Evolutionary conservation across 1,140 invertebrate species (phyloP), one percentile per base, ranked within the genome.

Genomic region (Drosophila novamexicana): DNA sequence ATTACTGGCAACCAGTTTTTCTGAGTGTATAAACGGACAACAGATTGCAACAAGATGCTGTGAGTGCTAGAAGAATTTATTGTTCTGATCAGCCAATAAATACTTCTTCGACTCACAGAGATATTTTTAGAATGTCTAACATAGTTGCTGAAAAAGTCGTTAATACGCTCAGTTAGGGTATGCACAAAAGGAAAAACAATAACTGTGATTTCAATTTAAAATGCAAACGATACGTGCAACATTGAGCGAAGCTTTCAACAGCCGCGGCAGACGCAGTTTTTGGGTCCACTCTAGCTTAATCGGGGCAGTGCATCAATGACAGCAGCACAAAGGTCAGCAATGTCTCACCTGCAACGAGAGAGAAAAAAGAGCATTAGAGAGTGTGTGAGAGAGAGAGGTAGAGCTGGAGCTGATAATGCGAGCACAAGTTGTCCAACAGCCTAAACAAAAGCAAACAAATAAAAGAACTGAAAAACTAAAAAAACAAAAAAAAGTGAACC

Each of bases 401-500:
- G 36, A 50, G 10, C 53, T 47, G 9, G n/a, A 34, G 64, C 32
- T 59, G 57, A 59, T 59, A 59, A 59, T 59, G 57, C 14, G 29
- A 7, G n/a, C 57, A 7, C 5, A 47, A 59, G 42, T 18, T 59
- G 57, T 22, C 7, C 14, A 45, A 47, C 57, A 47, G 57, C 57
- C 32, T 37, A 59, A 59, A n/a, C 29, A 34, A 53, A 36, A 14
- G 50, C 34, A 36, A 18, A 36, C 52, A 45, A 59, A 36, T 16
- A 16, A 45, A 42, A 42, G 54, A 57, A 57, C 39, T 57, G 39
- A 57, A 59, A 59, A 59, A 59, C 57, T 59, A 59, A 80, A 70
- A 64, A 73, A 10, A 36, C 14, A 14, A 14, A 14, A 14, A 69
- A 53, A 50, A 68, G 39, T 80, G 37, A 69, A 45, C 63, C 22